Evolutionary conservation across 2,113 vertebrate genomes (phyloP), one percentile per base, ranked within the genome.

Genomic region (Clinocottus analis): DNA sequence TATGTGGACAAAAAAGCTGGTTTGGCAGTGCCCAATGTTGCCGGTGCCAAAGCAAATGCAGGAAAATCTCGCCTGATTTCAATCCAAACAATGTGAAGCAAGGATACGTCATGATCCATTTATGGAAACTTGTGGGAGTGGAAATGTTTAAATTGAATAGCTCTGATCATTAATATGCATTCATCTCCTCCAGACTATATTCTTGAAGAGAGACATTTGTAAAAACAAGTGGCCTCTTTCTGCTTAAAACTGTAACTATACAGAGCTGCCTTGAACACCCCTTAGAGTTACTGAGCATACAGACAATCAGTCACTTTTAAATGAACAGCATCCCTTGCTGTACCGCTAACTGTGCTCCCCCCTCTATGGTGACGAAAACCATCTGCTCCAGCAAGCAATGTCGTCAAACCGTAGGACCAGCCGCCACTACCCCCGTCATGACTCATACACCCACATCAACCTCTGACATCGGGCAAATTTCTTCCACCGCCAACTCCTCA

Each of bases 121-220:
- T 87, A 71, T 69, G 84, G 81, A 83, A 82, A 56, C 64, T 49
- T 79, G 77, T 87, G 63, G 74, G 79, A 83, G 82, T 80, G 67
- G 45, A 81, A 72, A 85, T 62, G 37, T 84, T 87, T 64, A 59
- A 72, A 87, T 83, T 60, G 16, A 74, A 71, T 56, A 19, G 11
- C 55, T 69, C 58, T 9, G 43, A 82, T 62, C 58, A 61, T 14
- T 69, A 27, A 41, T 64, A 81, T 23, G 51, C 66, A 53, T 63
- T 68, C 11, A 59, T 80, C 41, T 77, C 14, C 23, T 72, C 25
- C 17, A 53, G n/a, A 27, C 21, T 29, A 17, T 7, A 64, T 61
- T 68, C 12, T 60, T 45, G n/a, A 29, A 43, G 31, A 79, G 35
- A 64, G 66, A 4, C 31, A 17, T 64, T 55, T 14, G 23, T 2